phyloP scores from a whole-genome alignment of 2,113 vertebrate genomes.

The Columba livia region DNA sequence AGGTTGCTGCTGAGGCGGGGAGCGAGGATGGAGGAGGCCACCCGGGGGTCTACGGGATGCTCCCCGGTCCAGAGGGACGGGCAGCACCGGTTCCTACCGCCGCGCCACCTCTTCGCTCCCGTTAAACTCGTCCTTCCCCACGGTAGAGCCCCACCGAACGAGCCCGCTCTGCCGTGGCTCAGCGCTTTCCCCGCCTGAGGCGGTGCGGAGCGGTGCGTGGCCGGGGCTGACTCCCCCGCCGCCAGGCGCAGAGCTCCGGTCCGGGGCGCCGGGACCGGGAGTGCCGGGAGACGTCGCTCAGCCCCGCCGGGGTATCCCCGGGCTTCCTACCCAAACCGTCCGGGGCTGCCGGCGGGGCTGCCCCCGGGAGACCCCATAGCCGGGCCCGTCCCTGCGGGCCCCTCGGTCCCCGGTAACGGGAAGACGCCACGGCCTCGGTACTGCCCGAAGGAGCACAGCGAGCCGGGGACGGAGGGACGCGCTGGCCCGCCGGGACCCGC shows the following conservation, averaged over 20 bases:
- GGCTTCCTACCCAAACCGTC: not conserved
- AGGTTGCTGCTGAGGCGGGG: no score
- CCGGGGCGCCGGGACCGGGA: not conserved
- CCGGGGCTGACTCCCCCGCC: not conserved
- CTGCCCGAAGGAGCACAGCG: not conserved
- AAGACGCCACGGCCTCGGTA: not conserved
- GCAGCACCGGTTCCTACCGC: not conserved
- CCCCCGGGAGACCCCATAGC: not conserved
- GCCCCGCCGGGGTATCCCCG: not conserved
- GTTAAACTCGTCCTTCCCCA: not conserved
- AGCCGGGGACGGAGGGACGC: accelerated
- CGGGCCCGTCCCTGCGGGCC: not conserved
- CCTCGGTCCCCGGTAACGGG: not conserved
- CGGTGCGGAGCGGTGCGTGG: no score
- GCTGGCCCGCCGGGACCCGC: not conserved
- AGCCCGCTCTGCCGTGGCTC: not conserved
- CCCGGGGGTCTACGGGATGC: no score
- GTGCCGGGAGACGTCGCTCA: not conserved
- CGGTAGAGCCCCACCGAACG: no score
- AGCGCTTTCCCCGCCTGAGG: no score
- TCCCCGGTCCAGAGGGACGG: no score
- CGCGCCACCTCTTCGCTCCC: no score
- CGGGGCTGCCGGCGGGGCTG: no score
- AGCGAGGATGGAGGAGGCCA: no score
- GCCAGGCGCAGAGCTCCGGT: not conserved